Conservation (phyloP, 2,113 vertebrate genomes). For the Aleadryas rufinucha region DNA sequence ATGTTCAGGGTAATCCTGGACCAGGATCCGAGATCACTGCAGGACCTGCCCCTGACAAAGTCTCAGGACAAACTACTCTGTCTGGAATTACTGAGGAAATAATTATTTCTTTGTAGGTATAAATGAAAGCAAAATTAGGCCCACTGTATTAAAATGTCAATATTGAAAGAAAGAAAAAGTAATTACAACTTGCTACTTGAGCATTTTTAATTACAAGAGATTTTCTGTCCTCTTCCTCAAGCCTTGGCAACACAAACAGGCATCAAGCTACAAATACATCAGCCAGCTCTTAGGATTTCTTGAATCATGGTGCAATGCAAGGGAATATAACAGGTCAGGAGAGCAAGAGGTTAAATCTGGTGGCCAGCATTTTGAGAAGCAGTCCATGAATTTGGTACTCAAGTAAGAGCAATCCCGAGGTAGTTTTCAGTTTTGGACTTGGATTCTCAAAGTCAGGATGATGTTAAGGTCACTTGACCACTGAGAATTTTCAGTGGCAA, state of each 20-base stretch:
- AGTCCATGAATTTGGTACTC: not conserved
- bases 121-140: not conserved
- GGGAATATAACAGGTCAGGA: not conserved
- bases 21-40: not conserved
- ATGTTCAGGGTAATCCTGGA: not conserved
- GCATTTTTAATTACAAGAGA: not conserved
- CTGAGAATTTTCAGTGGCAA: not conserved
- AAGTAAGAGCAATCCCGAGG: not conserved
- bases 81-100: not conserved
- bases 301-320: not conserved
- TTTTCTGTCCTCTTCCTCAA: not conserved
- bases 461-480: not conserved
- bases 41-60: not conserved
- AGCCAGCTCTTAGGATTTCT: not conserved
- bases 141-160: not conserved
- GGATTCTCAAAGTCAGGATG: not conserved
- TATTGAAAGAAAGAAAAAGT: not conserved
- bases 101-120: not conserved
- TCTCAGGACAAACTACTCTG: not conserved
- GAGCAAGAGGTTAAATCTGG: not conserved
- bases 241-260: not conserved
- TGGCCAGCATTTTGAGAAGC: not conserved
- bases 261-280: not conserved
- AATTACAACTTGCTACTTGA: not conserved
- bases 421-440: not conserved